Base-by-base conservation (phyloP, 2,113 vertebrate genomes). In the Todiramphus chloris region DNA sequence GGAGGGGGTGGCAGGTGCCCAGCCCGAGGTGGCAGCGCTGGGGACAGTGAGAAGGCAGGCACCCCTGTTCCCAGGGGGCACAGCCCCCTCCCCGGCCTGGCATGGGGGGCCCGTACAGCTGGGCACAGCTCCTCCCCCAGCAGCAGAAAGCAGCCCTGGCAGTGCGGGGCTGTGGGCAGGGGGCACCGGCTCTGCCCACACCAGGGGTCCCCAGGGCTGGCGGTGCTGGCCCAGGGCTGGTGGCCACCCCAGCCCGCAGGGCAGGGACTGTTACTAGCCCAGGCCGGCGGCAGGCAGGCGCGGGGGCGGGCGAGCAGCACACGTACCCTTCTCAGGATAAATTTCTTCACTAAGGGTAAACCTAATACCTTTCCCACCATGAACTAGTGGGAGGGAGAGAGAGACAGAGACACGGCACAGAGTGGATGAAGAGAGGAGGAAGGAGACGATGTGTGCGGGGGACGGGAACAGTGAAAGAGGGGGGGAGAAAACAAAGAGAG, bases 301-400 rank as follows among this genome's bases (percentile, higher is more conserved):
- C 97, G 89, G 96, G 96, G 96, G 96, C 2, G 44, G 97, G 97
- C 4, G 30, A 90, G 95, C 63, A 67, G 95, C 92, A 94, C 97
- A 99, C 99, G 92, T 99, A 99, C 99, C 99, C 99, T 99, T 99
- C 90, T 99, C 99, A 97, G 99, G 99, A 99, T 99, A 99, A 98
- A 99, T 98, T 98, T 99, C 99, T 99, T 99, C 99, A 98, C 99
- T 99, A 99, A 99, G 98, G 98, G 99, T 99, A 99, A 99, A 99
- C 98, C 99, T 99, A 99, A 99, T 98, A 97, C 99, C 99, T 98
- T 99, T 99, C 97, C 99, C 99, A 99, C 98, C 98, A 98, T 99
- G 99, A 96, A 99, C 99, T 99, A 98, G 98, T 96, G 83, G 90
- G 91, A 94, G 98, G 97, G 97, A 97, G 93, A 97, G 69, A 96